Conservation (phyloP, 2,888 invertebrate genomes). For the Tryphoninae sp. region DNA sequence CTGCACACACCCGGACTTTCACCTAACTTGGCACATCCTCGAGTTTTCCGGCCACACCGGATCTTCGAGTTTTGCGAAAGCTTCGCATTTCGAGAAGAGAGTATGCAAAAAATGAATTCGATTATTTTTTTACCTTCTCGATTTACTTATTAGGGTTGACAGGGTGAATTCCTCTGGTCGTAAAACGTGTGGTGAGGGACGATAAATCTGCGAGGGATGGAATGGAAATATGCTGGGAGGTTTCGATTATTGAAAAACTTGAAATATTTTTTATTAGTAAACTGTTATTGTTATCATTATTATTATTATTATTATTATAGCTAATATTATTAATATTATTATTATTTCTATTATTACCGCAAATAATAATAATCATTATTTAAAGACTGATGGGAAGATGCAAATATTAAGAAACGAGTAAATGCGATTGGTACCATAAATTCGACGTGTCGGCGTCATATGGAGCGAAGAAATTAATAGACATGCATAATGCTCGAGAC, state of each 20-base stretch:
- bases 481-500: slow-evolving; percentile 47
- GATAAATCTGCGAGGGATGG: neutral
- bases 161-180: slow-evolving; percentile 4
- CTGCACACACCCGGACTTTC: slow-evolving; percentile 66
- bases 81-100: slow-evolving; percentile 34
- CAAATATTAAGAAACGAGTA: neutral
- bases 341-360: neutral
- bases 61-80: slow-evolving; percentile 53
- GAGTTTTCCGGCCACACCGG: slow-evolving; percentile 59
- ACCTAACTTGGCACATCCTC: slow-evolving; percentile 74
- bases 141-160: neutral
- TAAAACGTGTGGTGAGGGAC: neutral
- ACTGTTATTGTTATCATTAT: neutral
- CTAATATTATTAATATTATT: neutral
- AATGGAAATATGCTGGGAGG: neutral
- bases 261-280: neutral
- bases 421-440: slow-evolving; percentile 22
- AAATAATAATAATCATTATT: neutral
- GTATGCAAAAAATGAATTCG: slow-evolving; percentile 26
- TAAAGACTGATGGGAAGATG: neutral
- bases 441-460: slow-evolving; percentile 33
- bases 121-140: neutral
- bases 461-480: slow-evolving; percentile 53
- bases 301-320: neutral
- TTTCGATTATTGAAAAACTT: neutral